Evolutionary conservation across 2,113 vertebrate species (phyloP), one percentile per base, ranked within the genome.

Genomic region (Microtus richardsoni): DNA sequence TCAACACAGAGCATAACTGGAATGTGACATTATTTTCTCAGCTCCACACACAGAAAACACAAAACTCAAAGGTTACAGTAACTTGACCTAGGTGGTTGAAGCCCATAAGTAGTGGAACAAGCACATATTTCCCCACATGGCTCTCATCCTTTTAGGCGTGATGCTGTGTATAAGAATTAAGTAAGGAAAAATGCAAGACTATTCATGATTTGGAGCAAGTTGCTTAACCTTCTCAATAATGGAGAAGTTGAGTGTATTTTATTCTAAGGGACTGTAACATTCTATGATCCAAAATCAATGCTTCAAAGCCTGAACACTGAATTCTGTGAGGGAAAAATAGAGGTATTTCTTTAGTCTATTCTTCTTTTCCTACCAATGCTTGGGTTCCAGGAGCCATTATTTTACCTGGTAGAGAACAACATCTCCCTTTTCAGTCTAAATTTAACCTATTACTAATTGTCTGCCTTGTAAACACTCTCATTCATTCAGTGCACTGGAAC

Each of bases 171-270:
- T 49, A 68, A 92, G 66, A 71, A 79, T 88, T 82, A 44, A 62
- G 3, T 78, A 36, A 60, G 26, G 75, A 54, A 47, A 7, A 26
- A 75, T 80, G 22, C 79, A 92, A 33, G 28, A 30, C 89, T 83
- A 92, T 26, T 5, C 17, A 26, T 66, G 26, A 47, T 49, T 54
- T 73, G 19, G 49, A 2, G 2, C 22, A 88, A 86, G 49, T 52
- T 82, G 58, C n/a, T 79, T 95, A 58, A 89, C 7, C 66, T 93
- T 96, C 36, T n/a, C 49, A 66, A 1, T 87, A 95, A 80, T 60
- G 66, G 88, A n/a, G 33, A 30, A 82, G 39, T 41, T 85, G 77
- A 91, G 8, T 36, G 82, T 71, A 90, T 54, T 80, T 80, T 91
- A 66, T 36, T 68, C 36, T 52, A 66, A 28, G 30, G 5, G 78